phyloP scores from a whole-genome alignment of 2,888 invertebrate genomes.

The Polymixis lichenea region DNA sequence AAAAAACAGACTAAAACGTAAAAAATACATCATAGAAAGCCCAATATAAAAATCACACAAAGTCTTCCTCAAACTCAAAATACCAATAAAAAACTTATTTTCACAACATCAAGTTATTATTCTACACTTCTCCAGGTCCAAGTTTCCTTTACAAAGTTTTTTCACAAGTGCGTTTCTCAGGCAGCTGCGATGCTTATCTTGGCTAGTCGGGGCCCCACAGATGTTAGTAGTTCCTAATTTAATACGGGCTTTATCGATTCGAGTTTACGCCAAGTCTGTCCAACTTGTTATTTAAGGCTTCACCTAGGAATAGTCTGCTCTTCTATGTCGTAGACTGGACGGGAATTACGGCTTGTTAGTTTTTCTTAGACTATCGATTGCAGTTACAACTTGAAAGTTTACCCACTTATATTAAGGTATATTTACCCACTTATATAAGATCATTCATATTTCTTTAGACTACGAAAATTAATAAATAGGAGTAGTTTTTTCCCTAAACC shows the following conservation, averaged over 20 bases:
- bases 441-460: too few species aligned
- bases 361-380: not conserved
- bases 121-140: not conserved
- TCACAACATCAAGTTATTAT: conserved; percentile 36
- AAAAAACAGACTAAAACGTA: too few species aligned
- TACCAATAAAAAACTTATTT: conserved; percentile 44
- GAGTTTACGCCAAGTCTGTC: conserved; percentile 61
- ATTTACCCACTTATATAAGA: not conserved
- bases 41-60: not conserved
- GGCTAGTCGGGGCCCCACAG: conserved; percentile 44
- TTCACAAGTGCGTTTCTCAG: conserved; percentile 41
- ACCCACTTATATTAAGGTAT: too few species aligned
- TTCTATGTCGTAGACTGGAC: conserved; percentile 30
- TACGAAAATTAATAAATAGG: too few species aligned
- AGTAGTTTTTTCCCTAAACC: not conserved
- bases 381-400: not conserved
- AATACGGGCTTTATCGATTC: conserved; percentile 72
- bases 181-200: conserved; percentile 61
- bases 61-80: conserved; percentile 7
- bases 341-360: not conserved
- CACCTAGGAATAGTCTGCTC: conserved; percentile 33
- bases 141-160: conserved; percentile 38
- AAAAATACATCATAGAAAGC: not conserved
- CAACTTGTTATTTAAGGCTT: conserved; percentile 65
- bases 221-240: conserved; percentile 71